A percentile compares a stretch with the other conserved stretches of the same genome.
Conservation (phyloP, 2,797 vertebrate species). For the Antennarius maculatus region DNA sequence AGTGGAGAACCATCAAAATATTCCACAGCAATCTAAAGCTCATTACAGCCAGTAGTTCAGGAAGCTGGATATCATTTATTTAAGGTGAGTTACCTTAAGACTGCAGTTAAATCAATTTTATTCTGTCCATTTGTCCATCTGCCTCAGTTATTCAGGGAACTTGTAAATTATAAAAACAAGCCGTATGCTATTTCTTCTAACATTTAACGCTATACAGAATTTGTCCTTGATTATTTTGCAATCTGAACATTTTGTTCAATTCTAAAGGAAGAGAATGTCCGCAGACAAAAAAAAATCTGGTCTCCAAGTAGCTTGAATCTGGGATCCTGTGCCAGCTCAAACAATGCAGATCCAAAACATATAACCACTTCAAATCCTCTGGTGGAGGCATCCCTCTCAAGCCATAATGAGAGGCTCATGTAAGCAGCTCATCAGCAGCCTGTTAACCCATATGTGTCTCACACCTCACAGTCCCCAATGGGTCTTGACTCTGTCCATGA, state of each 20-base stretch:
- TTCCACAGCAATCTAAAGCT: constrained; percentile 56
- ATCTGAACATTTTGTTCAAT: constrained; percentile 14
- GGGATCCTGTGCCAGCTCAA: constrained; percentile 50
- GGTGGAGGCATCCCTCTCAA: constrained; percentile 62
- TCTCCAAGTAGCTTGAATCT: constrained; percentile 30
- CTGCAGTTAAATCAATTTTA: constrained; percentile 69
- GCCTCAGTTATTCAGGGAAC: constrained; percentile 51
- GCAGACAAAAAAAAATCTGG: constrained; percentile 19
- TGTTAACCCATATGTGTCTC: constrained; percentile 82
- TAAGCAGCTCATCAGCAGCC: constrained; percentile 80
- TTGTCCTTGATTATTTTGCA: constrained; percentile 11
- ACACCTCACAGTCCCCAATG: constrained; percentile 77
- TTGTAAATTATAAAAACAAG: constrained; percentile 60
- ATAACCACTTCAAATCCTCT: constrained; percentile 58
- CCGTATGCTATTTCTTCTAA: constrained; percentile 23
- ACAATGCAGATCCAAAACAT: constrained; percentile 46
- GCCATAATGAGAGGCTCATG: constrained; percentile 72
- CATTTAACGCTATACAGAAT: constrained; percentile 14
- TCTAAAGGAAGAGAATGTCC: constrained; percentile 23
- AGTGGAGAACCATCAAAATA: constrained; percentile 75
- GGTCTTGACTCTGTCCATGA: constrained; percentile 73
- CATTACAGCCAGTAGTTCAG: constrained; percentile 68
- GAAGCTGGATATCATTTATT: constrained; percentile 72
- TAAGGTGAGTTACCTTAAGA: constrained; percentile 69
- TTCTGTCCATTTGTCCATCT: constrained; percentile 65